Conservation (phyloP, 2,113 vertebrate species). For the Oryzias curvinotus region DNA sequence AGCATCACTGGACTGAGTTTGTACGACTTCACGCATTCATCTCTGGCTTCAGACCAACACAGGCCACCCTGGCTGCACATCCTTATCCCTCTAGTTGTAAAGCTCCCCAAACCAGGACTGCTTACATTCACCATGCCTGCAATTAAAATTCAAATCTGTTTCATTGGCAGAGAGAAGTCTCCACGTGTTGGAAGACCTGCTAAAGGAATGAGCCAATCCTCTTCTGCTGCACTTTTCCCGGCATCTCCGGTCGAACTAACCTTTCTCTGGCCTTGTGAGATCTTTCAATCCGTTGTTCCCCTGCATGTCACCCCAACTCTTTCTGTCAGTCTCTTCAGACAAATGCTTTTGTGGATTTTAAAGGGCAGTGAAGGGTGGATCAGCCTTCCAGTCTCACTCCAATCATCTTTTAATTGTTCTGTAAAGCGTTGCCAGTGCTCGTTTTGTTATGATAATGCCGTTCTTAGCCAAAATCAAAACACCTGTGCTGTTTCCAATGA, state of each 20-base stretch:
- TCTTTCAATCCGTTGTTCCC: conserved; percentile 13
- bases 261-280: conserved; percentile 19
- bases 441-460: too few species aligned
- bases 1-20: neutral
- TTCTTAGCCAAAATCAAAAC: too few species aligned
- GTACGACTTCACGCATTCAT: conserved; percentile 4
- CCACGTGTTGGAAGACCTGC: conserved; percentile 46
- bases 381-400: too few species aligned
- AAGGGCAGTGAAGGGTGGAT: too few species aligned
- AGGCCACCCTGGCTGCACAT: conserved; percentile 24
- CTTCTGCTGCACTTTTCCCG: conserved; percentile 18
- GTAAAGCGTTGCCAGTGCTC: too few species aligned
- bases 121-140: conserved; percentile 38
- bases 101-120: conserved; percentile 10
- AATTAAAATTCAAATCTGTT: conserved; percentile 69
- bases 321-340: conserved; percentile 9
- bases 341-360: neutral
- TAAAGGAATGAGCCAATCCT: conserved; percentile 67
- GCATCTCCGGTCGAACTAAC: conserved; percentile 17
- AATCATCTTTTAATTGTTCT: too few species aligned
- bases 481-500: too few species aligned
- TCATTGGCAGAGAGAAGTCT: conserved; percentile 46
- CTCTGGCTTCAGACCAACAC: conserved; percentile 15
- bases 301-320: neutral
- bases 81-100: neutral